Base-by-base conservation (phyloP, 2,888 invertebrate genomes). In the Xanthia icteritia region DNA sequence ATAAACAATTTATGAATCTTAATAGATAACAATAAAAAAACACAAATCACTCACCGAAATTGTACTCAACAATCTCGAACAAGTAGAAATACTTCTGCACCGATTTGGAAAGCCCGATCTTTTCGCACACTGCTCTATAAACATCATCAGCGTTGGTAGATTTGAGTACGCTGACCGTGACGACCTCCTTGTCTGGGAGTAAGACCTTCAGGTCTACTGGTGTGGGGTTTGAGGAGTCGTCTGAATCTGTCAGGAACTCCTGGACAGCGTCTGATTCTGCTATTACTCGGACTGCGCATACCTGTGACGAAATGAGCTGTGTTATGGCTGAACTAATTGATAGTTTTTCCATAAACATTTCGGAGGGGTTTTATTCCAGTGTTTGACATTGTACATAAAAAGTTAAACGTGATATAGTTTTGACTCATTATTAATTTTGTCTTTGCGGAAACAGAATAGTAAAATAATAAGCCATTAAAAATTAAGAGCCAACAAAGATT, bases 221-320 rank as follows among this genome's bases (percentile, higher is more conserved):
- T n/a, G 97, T 97, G 48, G 97, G 97, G 89, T 97, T 98, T 36
- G 97, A 97, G 80, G 98, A 98, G 92, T 99, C 99, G 87, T 99
- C 99, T 2, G 98, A 97, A 91, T 99, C 99, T 9, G 99, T 99
- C 27, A 99, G 97, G 96, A 99, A 99, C 94, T 99, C 99, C 95
- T 99, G 99, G 94, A 99, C 99, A 4, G 99, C 98, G 92, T 99
- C 99, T 90, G 99, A 98, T 93, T 99, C 99, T 0, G 99, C 99
- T 91, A 99, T 99, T 51, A 99, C 99, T 60, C 99, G 97, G 27
- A 99, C 99, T 13, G 99, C 99, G 96, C 99, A 99, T 0, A 99
- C 99, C 95, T 97, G 88, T 2, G 0, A 58, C n/a, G 6, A 69
- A 58, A 39, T 20, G 36, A 6, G 56, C 56, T 13, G 13, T n/a